Evolutionary conservation across 2,113 vertebrate genomes (phyloP).

Genomic region (Anarhynchus alexandrinus): DNA sequence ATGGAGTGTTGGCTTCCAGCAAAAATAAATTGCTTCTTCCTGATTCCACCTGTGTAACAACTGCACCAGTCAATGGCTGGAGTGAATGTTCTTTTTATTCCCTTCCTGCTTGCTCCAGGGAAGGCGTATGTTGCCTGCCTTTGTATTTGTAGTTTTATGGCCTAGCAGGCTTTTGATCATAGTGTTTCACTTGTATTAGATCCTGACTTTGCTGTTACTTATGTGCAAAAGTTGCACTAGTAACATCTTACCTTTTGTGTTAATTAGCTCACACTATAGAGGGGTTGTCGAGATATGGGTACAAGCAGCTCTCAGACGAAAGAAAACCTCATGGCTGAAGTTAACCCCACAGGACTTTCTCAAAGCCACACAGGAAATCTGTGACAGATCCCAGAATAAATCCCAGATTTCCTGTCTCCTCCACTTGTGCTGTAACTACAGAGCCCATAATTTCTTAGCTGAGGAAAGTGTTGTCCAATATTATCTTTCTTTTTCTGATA

Average conservation of each 20-base stretch:
- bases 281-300: neutral
- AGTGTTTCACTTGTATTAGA: neutral
- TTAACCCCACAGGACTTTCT: conserved; percentile 26
- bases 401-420: conserved; percentile 60
- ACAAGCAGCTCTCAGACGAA: neutral
- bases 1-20: neutral
- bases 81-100: neutral
- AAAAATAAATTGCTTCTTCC: neutral
- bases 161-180: neutral
- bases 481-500: neutral
- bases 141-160: neutral
- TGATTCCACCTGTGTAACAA: neutral
- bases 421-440: conserved; percentile 10
- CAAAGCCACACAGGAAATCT: conserved; percentile 58
- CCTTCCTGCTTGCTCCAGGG: neutral
- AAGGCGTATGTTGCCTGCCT: neutral
- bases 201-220: neutral
- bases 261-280: neutral
- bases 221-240: neutral
- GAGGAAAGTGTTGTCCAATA: neutral
- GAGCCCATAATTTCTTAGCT: neutral
- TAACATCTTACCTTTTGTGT: neutral
- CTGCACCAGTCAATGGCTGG: accelerated
- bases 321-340: neutral
- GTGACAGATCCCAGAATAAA: conserved; percentile 57